Base-by-base conservation (phyloP, 2,888 invertebrate genomes). In the Zaprionus lineosus region DNA sequence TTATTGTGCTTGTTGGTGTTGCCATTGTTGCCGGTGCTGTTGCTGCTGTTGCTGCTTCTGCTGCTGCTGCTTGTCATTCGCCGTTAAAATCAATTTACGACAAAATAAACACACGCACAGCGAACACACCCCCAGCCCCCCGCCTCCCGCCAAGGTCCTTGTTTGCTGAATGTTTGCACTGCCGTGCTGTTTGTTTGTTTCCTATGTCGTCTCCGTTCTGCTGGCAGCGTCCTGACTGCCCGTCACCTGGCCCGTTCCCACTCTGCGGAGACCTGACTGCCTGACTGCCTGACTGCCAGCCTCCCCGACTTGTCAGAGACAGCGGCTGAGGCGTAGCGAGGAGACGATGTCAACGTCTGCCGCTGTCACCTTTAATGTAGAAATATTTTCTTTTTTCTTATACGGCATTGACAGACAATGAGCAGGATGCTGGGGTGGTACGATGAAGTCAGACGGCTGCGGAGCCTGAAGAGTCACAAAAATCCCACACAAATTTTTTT, bases 21-120 rank as follows among this genome's bases (percentile, higher is more conserved):
- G 62, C 44, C 60, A 63, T 60, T 67, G 21, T 33, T 26, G 44
- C 41, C 31, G 46, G 9, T 48, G 56, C 29, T 53, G 51, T 21
- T 56, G 33, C 18, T 67, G 43, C 14, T 29, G 43, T n/a, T 52
- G 59, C n/a, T 56, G 26, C 34, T 56, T 53, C 43, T 64, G 55
- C 18, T 72, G 28, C 15, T 66, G 81, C 53, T 74, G 77, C 69
- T 74, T 81, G 84, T 79, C 78, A 79, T 73, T 79, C 81, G 81
- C 81, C 65, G 78, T 79, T 81, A 84, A 81, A 81, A 84, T 81
- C 82, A 81, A 81, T 84, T 81, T 81, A 84, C 84, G 84, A 66
- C 78, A 82, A 84, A 84, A 74, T 74, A 84, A 81, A 84, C 78
- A 81, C 75, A 77, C 73, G 70, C 78, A 72, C 59, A 58, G 68